Percentiles rank a stretch among this genome's conserved stretches.
These are phyloP conservation scores for Cichladusa arquata DNA, from an alignment of 2,113 vertebrate species.

Conservation along the genomic window DNA sequence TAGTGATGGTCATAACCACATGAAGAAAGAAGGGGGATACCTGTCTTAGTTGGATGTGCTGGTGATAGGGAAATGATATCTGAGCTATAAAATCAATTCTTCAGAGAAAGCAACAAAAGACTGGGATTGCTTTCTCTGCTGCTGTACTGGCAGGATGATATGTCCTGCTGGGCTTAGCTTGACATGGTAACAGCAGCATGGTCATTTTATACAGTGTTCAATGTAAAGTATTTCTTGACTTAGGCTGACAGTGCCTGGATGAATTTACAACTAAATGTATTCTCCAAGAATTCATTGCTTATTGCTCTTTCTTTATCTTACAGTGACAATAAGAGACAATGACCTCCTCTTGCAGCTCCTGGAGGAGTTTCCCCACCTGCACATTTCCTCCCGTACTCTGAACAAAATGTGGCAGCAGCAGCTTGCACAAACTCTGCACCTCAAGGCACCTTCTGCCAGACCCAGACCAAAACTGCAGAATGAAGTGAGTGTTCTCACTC, in stretches of 20 bases:
- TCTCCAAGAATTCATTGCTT: background rate
- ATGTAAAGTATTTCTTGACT: background rate
- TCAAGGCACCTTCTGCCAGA: conserved; percentile 66
- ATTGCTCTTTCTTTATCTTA: conserved; percentile 13
- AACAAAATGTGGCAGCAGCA: conserved; percentile 89
- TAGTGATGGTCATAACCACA: background rate
- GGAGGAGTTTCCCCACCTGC: conserved; percentile 87
- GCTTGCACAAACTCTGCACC: conserved; percentile 80
- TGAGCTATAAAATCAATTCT: background rate
- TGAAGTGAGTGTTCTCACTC: conserved; percentile 73
- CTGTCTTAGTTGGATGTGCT: background rate
- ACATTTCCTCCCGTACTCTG: conserved; percentile 80
- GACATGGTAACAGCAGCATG: background rate
- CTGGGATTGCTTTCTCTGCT: background rate
- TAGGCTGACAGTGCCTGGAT: background rate
- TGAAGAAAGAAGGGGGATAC: background rate
- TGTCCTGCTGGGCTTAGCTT: background rate
- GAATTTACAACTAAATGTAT: background rate
- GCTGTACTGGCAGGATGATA: background rate
- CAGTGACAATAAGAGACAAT: conserved; percentile 86
- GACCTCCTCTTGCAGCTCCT: conserved; percentile 83
- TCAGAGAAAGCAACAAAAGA: background rate
- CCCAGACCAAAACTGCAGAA: conserved; percentile 73
- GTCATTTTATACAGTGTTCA: background rate
- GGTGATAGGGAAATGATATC: background rate